Base-by-base conservation (phyloP, 1,140 invertebrate genomes). In the Aricia agestis region DNA sequence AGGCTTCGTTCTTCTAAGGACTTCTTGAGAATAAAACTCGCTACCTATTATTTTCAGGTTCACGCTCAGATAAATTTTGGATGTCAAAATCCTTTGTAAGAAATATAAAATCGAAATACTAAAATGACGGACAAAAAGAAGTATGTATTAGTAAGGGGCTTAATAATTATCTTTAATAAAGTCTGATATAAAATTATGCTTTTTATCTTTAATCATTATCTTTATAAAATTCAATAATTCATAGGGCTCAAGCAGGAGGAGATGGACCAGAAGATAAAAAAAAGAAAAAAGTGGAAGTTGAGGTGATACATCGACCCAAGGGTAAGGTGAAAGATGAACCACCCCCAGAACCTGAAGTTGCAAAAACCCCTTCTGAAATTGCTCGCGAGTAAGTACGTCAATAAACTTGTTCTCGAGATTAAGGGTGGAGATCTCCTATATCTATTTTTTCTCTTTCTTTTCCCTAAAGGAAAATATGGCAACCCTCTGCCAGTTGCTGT, bases 361-460 rank as follows among this genome's bases (percentile, higher is more conserved):
- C 71, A 0, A 87, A 82, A 41, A 82, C 85, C n/a, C 74, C 80
- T 0, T 87, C 85, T 2, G 77, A 84, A 67, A 81, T 84, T 25
- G 82, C 79, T 11, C 73, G 70, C 71, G 82, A 87, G 83, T 87
- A 71, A 79, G 80, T 74, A 25, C 31, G 36, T 36, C 5, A 18
- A 66, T 11, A 15, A 68, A 45, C 68, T 9, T 25, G 25, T 25
- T 36, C 6, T 36, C 36, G 36, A 36, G 36, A 36, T 36, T 36
- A 4, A 36, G 6, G 25, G 25, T 25, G 25, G 25, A 3, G 25
- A 25, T 1, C 25, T 25, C 25, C 25, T 25, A 25, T 25, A 1
- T 25, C 3, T 25, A n/a, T 25, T 25, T 3, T 25, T 3, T 25
- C 9, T 36, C 9, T 36, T 9, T 7, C 36, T 36, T 36, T 36